Base-by-base conservation (phyloP, 2,797 vertebrate species). In the Microctenopoma steveboyesi region DNA sequence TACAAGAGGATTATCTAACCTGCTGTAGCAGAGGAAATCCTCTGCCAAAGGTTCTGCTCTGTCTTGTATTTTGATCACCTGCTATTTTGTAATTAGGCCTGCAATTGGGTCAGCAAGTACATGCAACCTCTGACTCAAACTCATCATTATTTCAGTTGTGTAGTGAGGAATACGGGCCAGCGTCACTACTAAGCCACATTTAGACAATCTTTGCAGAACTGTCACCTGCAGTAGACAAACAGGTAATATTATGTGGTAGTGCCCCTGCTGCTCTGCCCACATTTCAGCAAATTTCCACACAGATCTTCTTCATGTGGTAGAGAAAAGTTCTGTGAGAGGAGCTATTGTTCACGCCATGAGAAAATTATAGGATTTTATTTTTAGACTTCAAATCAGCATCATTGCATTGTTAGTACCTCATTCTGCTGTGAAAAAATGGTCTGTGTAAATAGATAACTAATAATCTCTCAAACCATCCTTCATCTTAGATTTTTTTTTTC, bases 141-240 rank as follows among this genome's bases (percentile, higher is more conserved):
- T 93, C 91, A 93, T 93, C 75, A 91, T 90, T 93, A 92, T 92
- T 93, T 93, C 81, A 93, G 71, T 60, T 72, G 54, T 84, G 64
- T 66, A 70, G 52, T 84, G 55, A 83, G 64, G 52, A 64, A 76
- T 58, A 46, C 4, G 0, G 60, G 45, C 25, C 66, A 58, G 61
- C 58, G n/a, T 27, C 43, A 48, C 56, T 50, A 35, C 33, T 39
- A 9, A 48, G 67, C 39, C 9, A 1, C 48, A 59, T 78, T 69
- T 71, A 76, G 46, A 4, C 18, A 25, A 54, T 62, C 47, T 49
- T 67, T 54, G 14, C 33, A 45, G 27, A 56, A 39, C 18, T n/a
- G 37, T 9, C 7, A 35, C 33, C 7, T 35, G 33, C 7, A 35
- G 18, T n/a, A 10, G 49, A 13, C 4, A 28, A 53, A 47, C 37